Conservation (phyloP, 2,888 invertebrate species). For the Ichneumon xanthorius region DNA sequence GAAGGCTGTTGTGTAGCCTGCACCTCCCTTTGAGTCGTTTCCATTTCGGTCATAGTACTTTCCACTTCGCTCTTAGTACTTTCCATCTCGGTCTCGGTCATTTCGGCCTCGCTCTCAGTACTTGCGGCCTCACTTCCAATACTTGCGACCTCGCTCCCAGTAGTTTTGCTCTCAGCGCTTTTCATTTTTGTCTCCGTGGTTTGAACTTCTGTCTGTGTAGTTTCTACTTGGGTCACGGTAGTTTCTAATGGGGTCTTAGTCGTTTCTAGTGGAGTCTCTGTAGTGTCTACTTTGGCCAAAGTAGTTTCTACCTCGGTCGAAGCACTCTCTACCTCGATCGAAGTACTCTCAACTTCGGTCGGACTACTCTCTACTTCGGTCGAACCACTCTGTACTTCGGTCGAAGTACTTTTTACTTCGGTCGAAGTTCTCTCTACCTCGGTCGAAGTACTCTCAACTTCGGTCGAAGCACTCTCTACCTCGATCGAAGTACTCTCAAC, state of each 20-base stretch:
- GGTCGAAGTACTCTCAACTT: too few relatives aligned
- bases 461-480: too few relatives aligned
- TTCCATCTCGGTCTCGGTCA: neutral
- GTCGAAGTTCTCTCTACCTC: too few relatives aligned
- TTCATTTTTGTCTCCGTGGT: neutral
- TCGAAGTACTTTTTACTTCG: too few relatives aligned
- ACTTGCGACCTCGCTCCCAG: neutral
- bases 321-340: too few relatives aligned
- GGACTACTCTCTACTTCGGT: too few relatives aligned
- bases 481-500: too few relatives aligned
- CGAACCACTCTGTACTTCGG: too few relatives aligned
- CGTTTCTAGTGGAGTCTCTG: neutral
- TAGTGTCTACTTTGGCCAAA: neutral
- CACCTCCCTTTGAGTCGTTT: constrained; percentile 9
- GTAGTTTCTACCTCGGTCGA: constrained; percentile 29
- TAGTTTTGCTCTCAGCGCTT: neutral
- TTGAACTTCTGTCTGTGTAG: constrained; percentile 5
- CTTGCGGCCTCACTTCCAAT: neutral
- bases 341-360: too few relatives aligned
- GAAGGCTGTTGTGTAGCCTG: constrained; percentile 10
- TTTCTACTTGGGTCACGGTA: neutral
- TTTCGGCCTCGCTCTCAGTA: too few relatives aligned
- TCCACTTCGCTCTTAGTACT: neutral
- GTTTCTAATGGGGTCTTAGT: neutral
- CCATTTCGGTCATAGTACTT: constrained; percentile 1